Base-by-base conservation (phyloP, 2,888 invertebrate species). In the Agonopterix arenella region DNA sequence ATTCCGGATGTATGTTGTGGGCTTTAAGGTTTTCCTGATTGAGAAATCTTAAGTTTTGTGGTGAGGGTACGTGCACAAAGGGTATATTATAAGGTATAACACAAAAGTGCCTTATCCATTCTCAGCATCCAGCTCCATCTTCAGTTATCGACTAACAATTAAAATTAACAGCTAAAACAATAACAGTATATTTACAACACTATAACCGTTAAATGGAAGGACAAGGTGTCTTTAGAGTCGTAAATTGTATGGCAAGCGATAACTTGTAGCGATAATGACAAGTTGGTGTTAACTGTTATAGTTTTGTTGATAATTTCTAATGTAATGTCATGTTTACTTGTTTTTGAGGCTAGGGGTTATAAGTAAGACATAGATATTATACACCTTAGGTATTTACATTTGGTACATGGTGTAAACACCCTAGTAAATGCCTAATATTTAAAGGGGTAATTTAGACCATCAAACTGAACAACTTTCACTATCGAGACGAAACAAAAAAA, bases 131-230 rank as follows among this genome's bases (percentile, higher is more conserved):
- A 43, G 5, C 10, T 43, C 11, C 11, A 43, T 43, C 43, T 50
- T 49, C 10, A 64, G 65, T 64, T 74, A 78, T 78, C 77, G 66
- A 75, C 77, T 83, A 80, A 82, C 61, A 68, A 76, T 85, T 83
- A 80, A 79, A 74, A 74, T 73, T 75, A 82, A 81, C 78, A 64
- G 70, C 62, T 61, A 53, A 7, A 48, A 75, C 81, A 79, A 80
- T 84, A 84, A 81, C 80, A 70, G 68, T 80, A 71, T 74, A 82
- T 82, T 82, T 80, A 83, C 70, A 68, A 62, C 73, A 66, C 58
- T 67, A 70, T 78, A 76, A 78, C 78, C 56, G 68, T 76, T 77
- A 70, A 70, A 68, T 68, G 72, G 68, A 70, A 68, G 68, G 72
- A 73, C 78, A 73, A 76, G 80, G 76, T 79, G 79, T 75, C 76